Evolutionary conservation across 2,888 invertebrate genomes (phyloP).

Genomic region (Cerastis rubricosa): DNA sequence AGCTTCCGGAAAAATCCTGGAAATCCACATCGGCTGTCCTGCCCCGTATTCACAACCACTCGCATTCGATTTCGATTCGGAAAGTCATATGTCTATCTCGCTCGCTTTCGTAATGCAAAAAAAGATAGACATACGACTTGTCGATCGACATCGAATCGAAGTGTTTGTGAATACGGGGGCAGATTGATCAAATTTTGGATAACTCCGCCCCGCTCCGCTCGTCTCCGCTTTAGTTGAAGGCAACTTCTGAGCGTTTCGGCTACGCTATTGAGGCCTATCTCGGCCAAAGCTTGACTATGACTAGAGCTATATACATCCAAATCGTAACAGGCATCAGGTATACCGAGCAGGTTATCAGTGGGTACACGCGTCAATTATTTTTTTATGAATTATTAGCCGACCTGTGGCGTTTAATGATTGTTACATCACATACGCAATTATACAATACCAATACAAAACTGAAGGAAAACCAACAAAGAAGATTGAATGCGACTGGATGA

Average conservation of each 20-base stretch:
- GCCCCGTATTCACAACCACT: too few relatives aligned
- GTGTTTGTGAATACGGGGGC: too few relatives aligned
- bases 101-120: too few relatives aligned
- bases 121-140: too few relatives aligned
- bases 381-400: slow-evolving; percentile 31
- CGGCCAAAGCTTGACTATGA: neutral
- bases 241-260: slow-evolving; percentile 8
- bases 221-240: neutral
- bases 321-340: slow-evolving; percentile 7
- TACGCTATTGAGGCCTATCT: slow-evolving; percentile 17
- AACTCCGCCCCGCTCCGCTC: neutral
- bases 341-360: too few relatives aligned
- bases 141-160: too few relatives aligned
- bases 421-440: slow-evolving; percentile 20
- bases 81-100: too few relatives aligned
- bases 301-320: slow-evolving; percentile 4
- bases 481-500: neutral
- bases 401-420: slow-evolving; percentile 16
- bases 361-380: slow-evolving; percentile 25
- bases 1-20: too few relatives aligned
- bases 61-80: too few relatives aligned
- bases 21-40: neutral
- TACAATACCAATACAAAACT: neutral
- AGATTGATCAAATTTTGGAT: neutral
- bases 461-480: neutral